These are phyloP conservation scores for Stegophylla sp. DNA, from an alignment of 2,888 invertebrate species.

Conservation along the genomic window DNA sequence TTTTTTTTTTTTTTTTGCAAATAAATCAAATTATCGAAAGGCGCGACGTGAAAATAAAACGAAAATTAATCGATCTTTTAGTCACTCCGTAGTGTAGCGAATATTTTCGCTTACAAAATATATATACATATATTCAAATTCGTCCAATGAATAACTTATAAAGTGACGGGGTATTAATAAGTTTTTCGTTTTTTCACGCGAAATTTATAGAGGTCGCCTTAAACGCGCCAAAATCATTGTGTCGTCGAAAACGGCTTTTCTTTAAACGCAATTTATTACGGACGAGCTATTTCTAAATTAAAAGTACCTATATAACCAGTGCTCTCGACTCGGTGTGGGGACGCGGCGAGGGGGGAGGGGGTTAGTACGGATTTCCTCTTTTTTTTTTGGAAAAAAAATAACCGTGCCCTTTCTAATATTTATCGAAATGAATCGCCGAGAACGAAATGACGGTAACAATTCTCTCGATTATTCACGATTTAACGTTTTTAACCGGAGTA, in stretches of 20 bases:
- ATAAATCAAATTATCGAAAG: not conserved
- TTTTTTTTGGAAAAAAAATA: too few species aligned
- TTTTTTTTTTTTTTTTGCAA: not conserved
- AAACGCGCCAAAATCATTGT: not conserved
- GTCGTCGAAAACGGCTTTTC: not conserved
- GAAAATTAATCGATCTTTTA: not conserved
- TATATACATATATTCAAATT: not conserved
- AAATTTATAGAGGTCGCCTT: not conserved
- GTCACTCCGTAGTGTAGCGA: not conserved
- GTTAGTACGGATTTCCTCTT: too few species aligned
- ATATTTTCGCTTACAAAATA: not conserved
- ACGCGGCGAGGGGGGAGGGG: too few species aligned
- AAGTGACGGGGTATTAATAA: not conserved
- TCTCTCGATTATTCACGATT: too few species aligned
- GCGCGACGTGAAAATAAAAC: not conserved
- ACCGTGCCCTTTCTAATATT: too few species aligned
- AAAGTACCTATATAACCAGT: not conserved
- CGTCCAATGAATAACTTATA: slow-evolving; percentile 1
- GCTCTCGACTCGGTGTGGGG: too few species aligned
- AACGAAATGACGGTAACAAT: too few species aligned
- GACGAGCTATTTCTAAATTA: not conserved
- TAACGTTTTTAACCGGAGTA: too few species aligned
- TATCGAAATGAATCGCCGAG: too few species aligned
- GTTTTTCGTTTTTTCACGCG: not conserved
- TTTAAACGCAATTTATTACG: too few species aligned